A percentile compares a stretch with the other conserved stretches of the same genome.
phyloP scores from a whole-genome alignment of 2,113 vertebrate genomes.

The Leucopsar rothschildi region DNA sequence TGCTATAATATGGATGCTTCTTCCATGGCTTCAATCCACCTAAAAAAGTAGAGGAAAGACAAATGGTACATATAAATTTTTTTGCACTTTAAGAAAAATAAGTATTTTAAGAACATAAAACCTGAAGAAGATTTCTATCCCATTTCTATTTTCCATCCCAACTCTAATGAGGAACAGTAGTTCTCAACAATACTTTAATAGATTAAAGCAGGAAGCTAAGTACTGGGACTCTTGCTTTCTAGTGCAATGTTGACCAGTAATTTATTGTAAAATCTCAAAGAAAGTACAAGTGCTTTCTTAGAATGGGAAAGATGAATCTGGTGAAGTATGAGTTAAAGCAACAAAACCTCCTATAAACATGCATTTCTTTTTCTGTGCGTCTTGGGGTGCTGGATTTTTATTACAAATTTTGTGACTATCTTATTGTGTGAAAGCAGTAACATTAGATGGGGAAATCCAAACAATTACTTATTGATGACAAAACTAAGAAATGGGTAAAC shows the following conservation, averaged over 20 bases:
- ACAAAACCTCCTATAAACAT: background rate
- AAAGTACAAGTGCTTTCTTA: background rate
- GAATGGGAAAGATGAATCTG: background rate
- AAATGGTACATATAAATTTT: background rate
- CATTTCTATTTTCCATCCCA: background rate
- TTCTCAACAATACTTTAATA: background rate
- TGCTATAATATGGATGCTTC: conserved; percentile 95
- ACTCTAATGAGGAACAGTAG: background rate
- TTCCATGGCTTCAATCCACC: conserved; percentile 95
- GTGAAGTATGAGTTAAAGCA: background rate
- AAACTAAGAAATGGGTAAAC: background rate
- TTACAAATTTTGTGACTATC: background rate
- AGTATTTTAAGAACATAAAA: background rate
- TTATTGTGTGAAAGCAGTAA: background rate
- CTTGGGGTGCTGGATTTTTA: background rate
- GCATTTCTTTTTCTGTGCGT: background rate
- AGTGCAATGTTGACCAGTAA: background rate
- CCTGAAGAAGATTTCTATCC: background rate
- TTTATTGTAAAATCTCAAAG: background rate
- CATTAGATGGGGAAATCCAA: background rate
- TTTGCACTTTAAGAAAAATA: background rate
- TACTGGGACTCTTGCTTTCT: background rate
- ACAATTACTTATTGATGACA: background rate
- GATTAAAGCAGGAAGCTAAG: background rate
- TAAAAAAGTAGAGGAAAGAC: conserved; percentile 52